Conservation (phyloP, 2,113 vertebrate species). For the Periophthalmus modestus region DNA sequence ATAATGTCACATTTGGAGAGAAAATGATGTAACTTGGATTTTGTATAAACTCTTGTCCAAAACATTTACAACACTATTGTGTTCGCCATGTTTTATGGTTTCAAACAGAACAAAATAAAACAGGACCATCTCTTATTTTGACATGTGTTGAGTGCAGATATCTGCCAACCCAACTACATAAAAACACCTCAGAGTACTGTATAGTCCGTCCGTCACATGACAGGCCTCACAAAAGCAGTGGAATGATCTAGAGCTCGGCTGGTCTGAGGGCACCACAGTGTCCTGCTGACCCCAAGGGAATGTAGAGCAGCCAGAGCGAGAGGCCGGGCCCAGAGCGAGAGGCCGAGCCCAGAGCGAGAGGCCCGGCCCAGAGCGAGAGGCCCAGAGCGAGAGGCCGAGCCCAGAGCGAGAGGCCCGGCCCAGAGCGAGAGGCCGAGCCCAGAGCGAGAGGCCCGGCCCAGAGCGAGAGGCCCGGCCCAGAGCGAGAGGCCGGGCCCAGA, state of each 20-base stretch:
- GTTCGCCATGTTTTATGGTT: not conserved
- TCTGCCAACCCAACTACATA: not conserved
- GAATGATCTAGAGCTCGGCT: constrained; percentile 21
- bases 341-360: too few species aligned
- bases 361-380: too few species aligned
- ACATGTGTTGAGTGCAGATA: not conserved
- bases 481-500: too few species aligned
- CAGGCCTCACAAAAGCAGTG: not conserved
- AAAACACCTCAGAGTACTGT: not conserved
- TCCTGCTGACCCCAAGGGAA: constrained; percentile 17
- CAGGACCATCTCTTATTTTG: not conserved
- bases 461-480: too few species aligned
- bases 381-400: too few species aligned
- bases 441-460: too few species aligned
- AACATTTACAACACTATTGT: too few species aligned
- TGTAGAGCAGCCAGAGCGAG: constrained; percentile 11
- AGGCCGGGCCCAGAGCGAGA: too few species aligned
- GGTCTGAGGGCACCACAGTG: constrained; percentile 23
- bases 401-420: too few species aligned
- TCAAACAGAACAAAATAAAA: not conserved
- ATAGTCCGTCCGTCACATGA: not conserved
- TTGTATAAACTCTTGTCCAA: too few species aligned
- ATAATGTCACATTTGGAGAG: not conserved
- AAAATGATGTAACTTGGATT: not conserved
- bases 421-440: too few species aligned